These are phyloP conservation scores for Tetramorium parvispinum DNA, from an alignment of 1,140 invertebrate genomes.

Conservation along the genomic window DNA sequence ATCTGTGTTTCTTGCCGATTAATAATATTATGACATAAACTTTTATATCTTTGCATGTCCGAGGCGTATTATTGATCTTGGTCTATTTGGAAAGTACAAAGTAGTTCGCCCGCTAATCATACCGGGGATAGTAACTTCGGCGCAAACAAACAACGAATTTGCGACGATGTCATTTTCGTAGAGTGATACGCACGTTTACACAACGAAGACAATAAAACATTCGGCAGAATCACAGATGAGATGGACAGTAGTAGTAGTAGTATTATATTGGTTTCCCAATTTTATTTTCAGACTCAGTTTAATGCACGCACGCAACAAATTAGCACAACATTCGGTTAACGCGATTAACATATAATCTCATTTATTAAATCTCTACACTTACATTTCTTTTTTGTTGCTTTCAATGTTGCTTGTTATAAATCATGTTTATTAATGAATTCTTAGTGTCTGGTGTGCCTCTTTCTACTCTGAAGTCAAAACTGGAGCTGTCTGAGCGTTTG, in stretches of 20 bases:
- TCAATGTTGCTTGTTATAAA: constrained; percentile 68
- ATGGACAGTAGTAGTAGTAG: background rate
- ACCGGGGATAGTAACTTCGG: background rate
- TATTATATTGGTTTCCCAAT: constrained; percentile 3
- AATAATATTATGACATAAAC: constrained; percentile 8
- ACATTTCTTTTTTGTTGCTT: constrained; percentile 53
- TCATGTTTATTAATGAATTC: constrained; percentile 73
- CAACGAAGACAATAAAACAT: constrained; percentile 53
- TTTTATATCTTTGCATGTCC: constrained; percentile 41
- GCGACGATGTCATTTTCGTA: constrained; percentile 7
- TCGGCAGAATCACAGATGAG: constrained; percentile 49
- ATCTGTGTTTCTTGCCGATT: constrained; percentile 24
- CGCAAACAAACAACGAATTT: background rate
- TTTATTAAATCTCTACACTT: constrained; percentile 29
- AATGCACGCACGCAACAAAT: constrained; percentile 63
- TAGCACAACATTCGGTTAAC: constrained; percentile 20
- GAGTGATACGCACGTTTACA: constrained; percentile 38
- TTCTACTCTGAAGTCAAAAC: constrained; percentile 71
- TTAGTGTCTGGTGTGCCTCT: constrained; percentile 73
- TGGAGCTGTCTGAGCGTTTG: constrained; percentile 73
- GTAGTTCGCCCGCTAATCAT: background rate
- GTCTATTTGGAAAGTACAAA: constrained; percentile 53
- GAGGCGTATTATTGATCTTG: constrained; percentile 21
- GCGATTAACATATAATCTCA: background rate
- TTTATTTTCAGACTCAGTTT: constrained; percentile 60